Conservation (phyloP, 2,113 vertebrate species). For the Pedionomus torquatus region DNA sequence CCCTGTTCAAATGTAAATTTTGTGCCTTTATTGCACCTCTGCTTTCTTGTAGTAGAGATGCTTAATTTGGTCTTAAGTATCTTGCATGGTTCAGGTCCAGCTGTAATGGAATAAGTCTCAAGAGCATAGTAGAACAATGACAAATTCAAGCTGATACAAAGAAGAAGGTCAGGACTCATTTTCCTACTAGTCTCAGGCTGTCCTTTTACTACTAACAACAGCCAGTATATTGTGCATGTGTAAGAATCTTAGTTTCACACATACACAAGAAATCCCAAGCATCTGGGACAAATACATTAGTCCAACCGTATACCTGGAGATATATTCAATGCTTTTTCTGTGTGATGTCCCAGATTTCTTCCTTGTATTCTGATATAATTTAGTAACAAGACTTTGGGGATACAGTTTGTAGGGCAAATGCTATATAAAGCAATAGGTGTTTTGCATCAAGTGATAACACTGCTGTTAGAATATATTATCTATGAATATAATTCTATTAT, state of each 20-base stretch:
- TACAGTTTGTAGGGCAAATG: neutral
- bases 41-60: neutral
- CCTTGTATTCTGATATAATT: neutral
- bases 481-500: neutral
- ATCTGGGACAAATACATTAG: neutral
- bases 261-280: accelerated
- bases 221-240: neutral
- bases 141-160: neutral
- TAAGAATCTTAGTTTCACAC: neutral
- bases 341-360: neutral
- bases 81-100: neutral
- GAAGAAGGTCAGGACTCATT: neutral
- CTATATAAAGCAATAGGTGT: neutral
- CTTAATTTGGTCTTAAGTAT: neutral
- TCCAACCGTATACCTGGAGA: neutral
- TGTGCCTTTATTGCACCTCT: neutral
- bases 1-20: neutral
- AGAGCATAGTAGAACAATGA: neutral
- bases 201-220: neutral
- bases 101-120: neutral
- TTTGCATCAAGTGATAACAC: neutral
- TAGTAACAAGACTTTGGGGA: neutral
- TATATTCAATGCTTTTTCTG: neutral
- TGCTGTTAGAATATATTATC: neutral
- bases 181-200: neutral